Conservation (phyloP, 2,113 vertebrate genomes). For the Suricata suricatta region DNA sequence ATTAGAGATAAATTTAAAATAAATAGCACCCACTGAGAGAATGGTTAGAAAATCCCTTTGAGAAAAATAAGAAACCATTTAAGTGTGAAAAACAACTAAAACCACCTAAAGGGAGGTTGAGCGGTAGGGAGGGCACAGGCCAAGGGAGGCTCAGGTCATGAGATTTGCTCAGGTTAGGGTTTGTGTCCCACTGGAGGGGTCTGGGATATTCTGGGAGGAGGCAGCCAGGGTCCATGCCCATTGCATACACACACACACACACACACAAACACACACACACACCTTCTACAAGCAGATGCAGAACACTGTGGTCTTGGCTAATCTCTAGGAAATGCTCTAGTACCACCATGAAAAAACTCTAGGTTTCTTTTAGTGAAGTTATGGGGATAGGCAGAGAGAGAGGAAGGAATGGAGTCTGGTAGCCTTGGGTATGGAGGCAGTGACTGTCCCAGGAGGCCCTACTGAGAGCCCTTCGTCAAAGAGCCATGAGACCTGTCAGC, state of each 20-base stretch:
- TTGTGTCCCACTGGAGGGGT: not conserved
- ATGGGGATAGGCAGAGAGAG: not conserved
- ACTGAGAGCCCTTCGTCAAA: not conserved
- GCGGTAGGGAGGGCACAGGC: not conserved
- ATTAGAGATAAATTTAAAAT: conserved; percentile 44
- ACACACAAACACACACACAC: not conserved
- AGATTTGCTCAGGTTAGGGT: not conserved
- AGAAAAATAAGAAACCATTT: not conserved
- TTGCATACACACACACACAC: not conserved
- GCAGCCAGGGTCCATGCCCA: not conserved
- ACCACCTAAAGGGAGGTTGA: not conserved
- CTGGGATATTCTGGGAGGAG: not conserved
- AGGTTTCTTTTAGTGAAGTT: not conserved
- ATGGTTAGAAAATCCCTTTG: conserved; percentile 13
- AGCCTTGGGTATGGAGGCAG: not conserved
- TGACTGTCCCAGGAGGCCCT: not conserved
- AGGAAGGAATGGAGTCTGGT: not conserved
- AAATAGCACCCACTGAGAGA: not conserved
- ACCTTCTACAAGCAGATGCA: not conserved
- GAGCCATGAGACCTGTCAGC: not conserved
- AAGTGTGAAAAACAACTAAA: not conserved
- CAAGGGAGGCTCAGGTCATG: not conserved
- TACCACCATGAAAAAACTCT: not conserved
- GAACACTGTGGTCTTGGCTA: not conserved
- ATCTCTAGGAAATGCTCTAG: not conserved